A percentile compares a stretch with the other conserved stretches of the same genome.
phyloP scores from a whole-genome alignment of 2,888 invertebrate genomes.

The Cylloceria caligata region DNA sequence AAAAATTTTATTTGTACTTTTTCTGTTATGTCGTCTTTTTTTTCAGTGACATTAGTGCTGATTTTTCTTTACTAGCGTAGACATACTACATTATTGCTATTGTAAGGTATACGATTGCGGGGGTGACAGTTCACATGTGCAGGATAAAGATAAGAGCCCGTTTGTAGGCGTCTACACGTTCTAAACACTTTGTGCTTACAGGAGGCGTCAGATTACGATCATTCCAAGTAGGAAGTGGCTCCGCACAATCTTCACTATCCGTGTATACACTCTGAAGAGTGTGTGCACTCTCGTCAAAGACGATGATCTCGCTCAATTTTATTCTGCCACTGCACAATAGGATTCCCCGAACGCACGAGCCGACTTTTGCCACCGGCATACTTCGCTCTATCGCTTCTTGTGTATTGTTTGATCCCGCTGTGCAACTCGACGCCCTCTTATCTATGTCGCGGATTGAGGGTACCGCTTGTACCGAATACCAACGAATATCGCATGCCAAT shows the following conservation, averaged over 20 bases:
- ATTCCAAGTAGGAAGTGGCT: slow-evolving; percentile 8
- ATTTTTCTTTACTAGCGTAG: neutral
- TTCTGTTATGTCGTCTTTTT: neutral
- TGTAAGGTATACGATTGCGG: slow-evolving; percentile 23
- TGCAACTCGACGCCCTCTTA: slow-evolving; percentile 31
- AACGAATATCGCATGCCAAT: neutral
- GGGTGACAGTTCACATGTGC: slow-evolving; percentile 47
- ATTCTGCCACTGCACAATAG: slow-evolving; percentile 40
- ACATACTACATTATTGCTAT: slow-evolving; percentile 10
- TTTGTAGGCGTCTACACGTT: slow-evolving; percentile 39
- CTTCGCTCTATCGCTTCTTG: slow-evolving; percentile 27
- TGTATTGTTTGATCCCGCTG: slow-evolving; percentile 28
- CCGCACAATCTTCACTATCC: neutral
- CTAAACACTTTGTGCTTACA: slow-evolving; percentile 48
- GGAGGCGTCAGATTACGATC: slow-evolving; percentile 46
- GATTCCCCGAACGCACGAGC: slow-evolving; percentile 45
- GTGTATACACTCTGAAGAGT: slow-evolving; percentile 12
- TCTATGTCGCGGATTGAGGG: slow-evolving; percentile 2
- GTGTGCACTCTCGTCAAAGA: slow-evolving; percentile 13
- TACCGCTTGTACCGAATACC: neutral
- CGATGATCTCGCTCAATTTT: slow-evolving; percentile 35
- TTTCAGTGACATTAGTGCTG: neutral
- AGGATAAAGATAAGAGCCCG: slow-evolving; percentile 41
- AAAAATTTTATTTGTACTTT: neutral
- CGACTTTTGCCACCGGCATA: neutral